A percentile compares a stretch with the other conserved stretches of the same genome.
These are phyloP conservation scores for Phalloptychus januarius DNA, from an alignment of 2,797 vertebrate species.

Conservation along the genomic window DNA sequence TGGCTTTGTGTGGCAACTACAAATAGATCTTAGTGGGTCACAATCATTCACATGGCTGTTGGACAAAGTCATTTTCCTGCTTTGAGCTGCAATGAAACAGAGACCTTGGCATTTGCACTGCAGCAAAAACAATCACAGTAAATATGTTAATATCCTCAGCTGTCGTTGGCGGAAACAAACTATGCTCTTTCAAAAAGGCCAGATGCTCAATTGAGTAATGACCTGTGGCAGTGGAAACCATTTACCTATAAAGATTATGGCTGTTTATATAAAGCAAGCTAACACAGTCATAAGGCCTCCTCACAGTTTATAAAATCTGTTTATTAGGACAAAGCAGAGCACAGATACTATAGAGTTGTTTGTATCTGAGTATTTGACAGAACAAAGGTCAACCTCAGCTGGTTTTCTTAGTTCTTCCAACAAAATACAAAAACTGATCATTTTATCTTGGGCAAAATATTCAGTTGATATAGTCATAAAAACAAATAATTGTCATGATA, in stretches of 20 bases:
- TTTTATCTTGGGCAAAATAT: background rate
- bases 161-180: constrained; percentile 67
- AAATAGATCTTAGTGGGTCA: constrained; percentile 29
- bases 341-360: background rate
- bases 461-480: background rate
- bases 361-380: background rate
- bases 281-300: constrained; percentile 9
- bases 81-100: constrained; percentile 54
- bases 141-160: constrained; percentile 73
- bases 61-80: constrained; percentile 18
- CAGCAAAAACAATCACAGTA: constrained; percentile 75
- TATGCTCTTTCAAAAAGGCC: constrained; percentile 80
- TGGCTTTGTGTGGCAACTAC: constrained; percentile 35
- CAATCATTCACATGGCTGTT: background rate
- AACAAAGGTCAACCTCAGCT: constrained; percentile 1
- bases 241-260: constrained; percentile 61
- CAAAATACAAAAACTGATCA: background rate
- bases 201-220: constrained; percentile 72
- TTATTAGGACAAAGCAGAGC: background rate
- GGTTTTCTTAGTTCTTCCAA: background rate
- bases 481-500: background rate
- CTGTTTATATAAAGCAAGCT: constrained; percentile 50
- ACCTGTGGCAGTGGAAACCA: constrained; percentile 73
- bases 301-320: constrained; percentile 12
- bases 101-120: constrained; percentile 75